Evolutionary conservation across 2,797 vertebrate species (phyloP), one percentile per base, ranked within the genome.

Genomic region (Octomys mimax): DNA sequence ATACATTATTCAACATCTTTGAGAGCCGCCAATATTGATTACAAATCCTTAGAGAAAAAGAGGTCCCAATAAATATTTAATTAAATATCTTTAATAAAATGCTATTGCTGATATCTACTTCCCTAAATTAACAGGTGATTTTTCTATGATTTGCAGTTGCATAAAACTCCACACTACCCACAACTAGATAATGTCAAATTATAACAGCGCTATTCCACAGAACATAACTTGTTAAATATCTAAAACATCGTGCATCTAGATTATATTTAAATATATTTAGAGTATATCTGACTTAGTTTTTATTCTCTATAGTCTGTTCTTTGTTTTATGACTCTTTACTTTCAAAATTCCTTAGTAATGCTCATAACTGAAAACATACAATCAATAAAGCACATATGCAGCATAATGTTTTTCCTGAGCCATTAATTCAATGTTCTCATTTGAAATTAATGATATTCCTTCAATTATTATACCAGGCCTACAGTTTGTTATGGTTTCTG

Each of bases 261-360:
- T 88, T 31, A 85, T 22, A 28, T 80, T 87, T 68, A 93, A 95
- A 75, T 89, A 52, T 46, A 89, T 36, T 81, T 85, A n/a, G 39
- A 68, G 1, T 6, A 81, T 68, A 54, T 31, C 28, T 13, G 36
- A 46, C 19, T 42, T 28, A n/a, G 12, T 39, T 21, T 84, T 85
- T 57, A 54, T 80, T 54, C 13, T 54, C 36, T 3, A 12, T 85
- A 3, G 26, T 70, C 24, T 36, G 24, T 52, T 36, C 61, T 80
- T 26, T 77, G 21, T 71, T 33, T 92, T 87, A 39, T 68, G 5
- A 68, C 49, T 81, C 1, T 81, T 75, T 19, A 49, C 33, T 54
- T 70, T 78, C 18, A 18, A 88, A 87, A 59, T 4, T 61, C 68
- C 59, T 52, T 82, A 31, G 22, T 82, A 75, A 2, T 78, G 18